phyloP scores from a whole-genome alignment of 1,140 invertebrate species.

The Macrosteles quadrilineatus region DNA sequence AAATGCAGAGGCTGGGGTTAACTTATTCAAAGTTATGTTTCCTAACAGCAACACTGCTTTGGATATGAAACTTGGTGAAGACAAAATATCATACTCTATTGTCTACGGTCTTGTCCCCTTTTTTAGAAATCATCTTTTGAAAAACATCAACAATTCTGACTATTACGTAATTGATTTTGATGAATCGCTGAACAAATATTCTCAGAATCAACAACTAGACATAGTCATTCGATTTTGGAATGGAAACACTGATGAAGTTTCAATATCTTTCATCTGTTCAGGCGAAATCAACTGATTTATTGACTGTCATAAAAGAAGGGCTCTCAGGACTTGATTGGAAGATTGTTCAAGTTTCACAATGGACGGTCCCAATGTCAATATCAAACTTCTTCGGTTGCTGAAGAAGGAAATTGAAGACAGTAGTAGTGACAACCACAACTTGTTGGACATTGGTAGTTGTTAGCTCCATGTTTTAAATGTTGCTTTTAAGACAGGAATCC shows the following conservation, averaged over 20 bases:
- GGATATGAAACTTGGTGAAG: conserved; percentile 24
- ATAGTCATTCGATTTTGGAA: conserved; percentile 40
- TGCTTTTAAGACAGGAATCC: no score
- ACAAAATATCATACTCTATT: background rate
- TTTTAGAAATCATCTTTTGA: conserved; percentile 30
- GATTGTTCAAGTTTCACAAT: background rate
- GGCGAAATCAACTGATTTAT: background rate
- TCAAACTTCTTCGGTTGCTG: background rate
- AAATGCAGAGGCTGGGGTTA: conserved; percentile 6
- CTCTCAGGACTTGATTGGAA: conserved; percentile 7
- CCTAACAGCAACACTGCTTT: background rate
- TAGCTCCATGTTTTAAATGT: no score
- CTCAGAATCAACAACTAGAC: conserved; percentile 41
- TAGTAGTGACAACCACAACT: conserved; percentile 18
- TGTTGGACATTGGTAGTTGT: no score
- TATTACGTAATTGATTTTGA: conserved; percentile 37
- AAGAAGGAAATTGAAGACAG: conserved; percentile 18
- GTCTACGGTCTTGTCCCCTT: background rate
- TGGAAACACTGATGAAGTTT: conserved; percentile 34
- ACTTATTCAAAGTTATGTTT: conserved; percentile 32
- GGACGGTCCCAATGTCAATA: background rate
- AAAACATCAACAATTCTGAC: conserved; percentile 29
- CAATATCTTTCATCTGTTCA: conserved; percentile 34
- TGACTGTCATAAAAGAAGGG: background rate
- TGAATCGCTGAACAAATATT: conserved; percentile 38